phyloP scores from a whole-genome alignment of 2,113 vertebrate species.

The Tragulus kanchil region DNA sequence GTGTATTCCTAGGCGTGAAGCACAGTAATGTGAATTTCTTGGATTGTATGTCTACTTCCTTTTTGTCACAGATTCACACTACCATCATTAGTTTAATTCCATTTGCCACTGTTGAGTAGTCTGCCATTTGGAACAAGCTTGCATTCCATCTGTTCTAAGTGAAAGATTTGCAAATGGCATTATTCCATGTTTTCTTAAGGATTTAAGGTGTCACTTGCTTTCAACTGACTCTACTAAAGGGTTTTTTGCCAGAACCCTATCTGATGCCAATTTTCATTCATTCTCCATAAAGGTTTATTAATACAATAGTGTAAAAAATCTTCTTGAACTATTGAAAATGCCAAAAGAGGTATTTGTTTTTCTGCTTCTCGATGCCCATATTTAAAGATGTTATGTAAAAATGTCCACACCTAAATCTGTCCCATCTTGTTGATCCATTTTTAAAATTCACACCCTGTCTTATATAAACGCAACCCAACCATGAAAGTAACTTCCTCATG shows the following conservation, averaged over 20 bases:
- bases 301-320: constrained; percentile 71
- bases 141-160: constrained; percentile 61
- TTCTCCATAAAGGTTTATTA: constrained; percentile 79
- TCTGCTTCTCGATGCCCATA: constrained; percentile 49
- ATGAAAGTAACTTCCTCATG: constrained; percentile 86
- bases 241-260: constrained; percentile 72
- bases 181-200: constrained; percentile 82
- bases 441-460: constrained; percentile 87
- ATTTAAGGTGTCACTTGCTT: constrained; percentile 77
- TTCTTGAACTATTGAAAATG: constrained; percentile 67
- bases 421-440: constrained; percentile 87
- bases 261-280: constrained; percentile 74
- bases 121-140: constrained; percentile 67
- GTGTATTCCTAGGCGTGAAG: neutral
- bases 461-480: constrained; percentile 83
- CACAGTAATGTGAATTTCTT: constrained; percentile 54
- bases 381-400: constrained; percentile 86
- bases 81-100: constrained; percentile 41
- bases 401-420: constrained; percentile 87
- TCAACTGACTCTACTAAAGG: constrained; percentile 63
- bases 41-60: neutral
- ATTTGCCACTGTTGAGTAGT: constrained; percentile 41
- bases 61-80: constrained; percentile 56
- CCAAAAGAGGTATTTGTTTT: constrained; percentile 72
- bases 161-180: constrained; percentile 74